Evolutionary conservation across 2,888 invertebrate genomes (phyloP).

Genomic region (Trissolcus japonicus): DNA sequence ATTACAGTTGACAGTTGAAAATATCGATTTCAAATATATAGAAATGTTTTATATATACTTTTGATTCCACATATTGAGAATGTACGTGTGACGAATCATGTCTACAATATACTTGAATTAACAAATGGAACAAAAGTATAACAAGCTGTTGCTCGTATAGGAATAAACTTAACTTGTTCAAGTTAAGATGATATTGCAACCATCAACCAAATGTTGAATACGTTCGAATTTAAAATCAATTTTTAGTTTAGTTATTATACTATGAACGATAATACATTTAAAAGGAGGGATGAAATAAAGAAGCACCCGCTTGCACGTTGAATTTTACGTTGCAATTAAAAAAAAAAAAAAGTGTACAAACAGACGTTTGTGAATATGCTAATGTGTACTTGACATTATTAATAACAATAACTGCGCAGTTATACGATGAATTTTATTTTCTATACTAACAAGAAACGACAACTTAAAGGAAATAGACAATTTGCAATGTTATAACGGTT

Average conservation of each 20-base stretch:
- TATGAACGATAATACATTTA: too few species aligned
- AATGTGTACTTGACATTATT: slow-evolving; percentile 33
- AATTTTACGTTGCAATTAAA: not conserved
- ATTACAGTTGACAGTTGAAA: too few species aligned
- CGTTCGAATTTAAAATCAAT: not conserved
- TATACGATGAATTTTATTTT: slow-evolving; percentile 6
- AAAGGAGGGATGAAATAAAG: too few species aligned
- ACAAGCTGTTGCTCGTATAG: too few species aligned
- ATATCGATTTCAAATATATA: too few species aligned
- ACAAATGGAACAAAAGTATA: too few species aligned
- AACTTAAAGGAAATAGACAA: slow-evolving; percentile 40
- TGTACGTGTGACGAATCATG: too few species aligned
- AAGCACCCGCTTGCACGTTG: not conserved
- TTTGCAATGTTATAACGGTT: slow-evolving; percentile 34
- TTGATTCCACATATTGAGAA: too few species aligned
- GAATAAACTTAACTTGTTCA: not conserved
- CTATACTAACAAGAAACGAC: slow-evolving; percentile 19
- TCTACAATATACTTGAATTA: too few species aligned
- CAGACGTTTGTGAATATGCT: slow-evolving; percentile 29
- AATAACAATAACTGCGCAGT: slow-evolving; percentile 27
- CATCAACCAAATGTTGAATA: not conserved
- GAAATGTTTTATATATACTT: too few species aligned
- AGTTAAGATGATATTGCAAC: not conserved
- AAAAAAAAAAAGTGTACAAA: slow-evolving; percentile 16
- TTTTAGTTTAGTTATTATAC: too few species aligned